Evolutionary conservation across 2,797 vertebrate genomes (phyloP).

Genomic region (Oreonectes daqikongensis): DNA sequence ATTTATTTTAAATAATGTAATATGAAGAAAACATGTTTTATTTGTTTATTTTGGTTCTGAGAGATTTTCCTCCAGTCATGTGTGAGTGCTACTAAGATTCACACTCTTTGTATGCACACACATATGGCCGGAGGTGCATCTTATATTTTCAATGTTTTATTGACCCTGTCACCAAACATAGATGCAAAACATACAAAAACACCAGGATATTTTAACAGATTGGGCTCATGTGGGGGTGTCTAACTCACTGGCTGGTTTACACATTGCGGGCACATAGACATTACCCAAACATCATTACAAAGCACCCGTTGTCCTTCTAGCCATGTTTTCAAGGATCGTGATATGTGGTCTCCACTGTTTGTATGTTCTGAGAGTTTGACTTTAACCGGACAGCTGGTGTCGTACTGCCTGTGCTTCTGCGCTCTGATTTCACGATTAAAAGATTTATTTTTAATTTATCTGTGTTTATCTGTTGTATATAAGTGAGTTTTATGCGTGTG

Average conservation of each 20-base stretch:
- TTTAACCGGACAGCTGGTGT: conserved; percentile 42
- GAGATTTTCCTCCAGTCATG: background rate
- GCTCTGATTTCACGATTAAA: conserved; percentile 22
- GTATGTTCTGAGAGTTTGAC: conserved; percentile 5
- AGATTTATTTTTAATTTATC: too few species aligned
- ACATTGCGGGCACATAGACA: too few species aligned
- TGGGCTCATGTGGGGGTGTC: background rate
- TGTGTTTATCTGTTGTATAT: conserved; percentile 21
- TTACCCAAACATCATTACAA: too few species aligned
- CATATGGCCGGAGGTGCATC: too few species aligned
- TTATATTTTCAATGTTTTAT: conserved; percentile 27
- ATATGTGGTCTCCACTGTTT: too few species aligned
- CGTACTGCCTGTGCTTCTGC: conserved; percentile 11
- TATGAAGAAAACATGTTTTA: too few species aligned
- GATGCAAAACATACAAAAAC: too few species aligned
- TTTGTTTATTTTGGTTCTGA: too few species aligned
- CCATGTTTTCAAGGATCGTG: too few species aligned
- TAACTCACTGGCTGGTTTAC: too few species aligned
- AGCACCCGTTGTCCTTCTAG: too few species aligned
- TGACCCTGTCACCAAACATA: background rate
- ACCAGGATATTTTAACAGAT: background rate
- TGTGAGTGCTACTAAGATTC: background rate
- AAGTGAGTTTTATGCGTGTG: conserved; percentile 33
- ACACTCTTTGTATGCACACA: conserved; percentile 9
- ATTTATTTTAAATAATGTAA: too few species aligned